A percentile compares a stretch with the other conserved stretches of the same genome.
Conservation (phyloP, 2,888 invertebrate species). For the Ashinkailepas kermadecensis region DNA sequence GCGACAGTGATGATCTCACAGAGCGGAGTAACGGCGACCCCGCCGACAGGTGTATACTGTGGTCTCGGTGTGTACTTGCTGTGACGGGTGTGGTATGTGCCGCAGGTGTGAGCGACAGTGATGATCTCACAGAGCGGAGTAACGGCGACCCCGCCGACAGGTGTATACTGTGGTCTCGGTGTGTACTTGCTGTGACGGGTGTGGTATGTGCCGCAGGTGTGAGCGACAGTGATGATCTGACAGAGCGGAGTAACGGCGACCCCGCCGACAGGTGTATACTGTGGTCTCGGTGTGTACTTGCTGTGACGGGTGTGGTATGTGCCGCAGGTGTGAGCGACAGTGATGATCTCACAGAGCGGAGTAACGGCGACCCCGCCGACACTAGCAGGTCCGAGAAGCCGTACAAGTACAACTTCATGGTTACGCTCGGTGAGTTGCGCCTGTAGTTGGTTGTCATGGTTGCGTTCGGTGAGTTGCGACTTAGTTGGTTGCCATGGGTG, state of each 20-base stretch:
- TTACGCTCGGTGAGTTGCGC: neutral
- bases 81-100: too few relatives aligned
- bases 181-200: slow-evolving; percentile 91
- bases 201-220: slow-evolving; percentile 46
- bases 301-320: slow-evolving; percentile 77
- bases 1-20: slow-evolving; percentile 80
- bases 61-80: too few relatives aligned
- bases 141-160: slow-evolving; percentile 86
- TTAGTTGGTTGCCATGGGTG: too few relatives aligned
- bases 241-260: slow-evolving; percentile 77
- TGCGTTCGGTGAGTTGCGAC: too few relatives aligned
- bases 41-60: too few relatives aligned
- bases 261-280: slow-evolving; percentile 62
- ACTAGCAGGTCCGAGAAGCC: slow-evolving; percentile 92
- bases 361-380: slow-evolving; percentile 85
- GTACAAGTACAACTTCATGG: slow-evolving; percentile 13
- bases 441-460: neutral
- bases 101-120: slow-evolving; percentile 56
- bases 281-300: slow-evolving; percentile 57
- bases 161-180: too few relatives aligned
- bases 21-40: slow-evolving; percentile 80
- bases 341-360: slow-evolving; percentile 82
- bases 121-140: slow-evolving; percentile 77
- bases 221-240: slow-evolving; percentile 77
- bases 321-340: slow-evolving; percentile 48